Evolutionary conservation across 2,113 vertebrate species (phyloP), one percentile per base, ranked within the genome.

Genomic region (Corydoras maculifer): DNA sequence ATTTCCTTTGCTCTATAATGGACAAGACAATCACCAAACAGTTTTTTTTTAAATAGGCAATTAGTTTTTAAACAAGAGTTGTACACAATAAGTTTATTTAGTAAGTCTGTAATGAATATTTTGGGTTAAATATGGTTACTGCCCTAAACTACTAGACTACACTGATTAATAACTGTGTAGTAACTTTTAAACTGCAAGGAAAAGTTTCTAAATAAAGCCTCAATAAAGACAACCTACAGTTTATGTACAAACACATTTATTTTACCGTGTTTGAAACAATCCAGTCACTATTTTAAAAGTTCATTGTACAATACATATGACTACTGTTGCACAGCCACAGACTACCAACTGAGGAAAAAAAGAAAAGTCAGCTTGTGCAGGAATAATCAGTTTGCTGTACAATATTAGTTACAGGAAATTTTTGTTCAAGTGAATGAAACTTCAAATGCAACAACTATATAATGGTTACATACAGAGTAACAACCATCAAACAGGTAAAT

Each of bases 251-350:
- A 91, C 88, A 90, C 88, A 88, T 94, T 93, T 94, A 93, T 92
- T 92, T 90, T 87, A 90, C 88, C 84, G 87, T 88, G 87, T 91
- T 90, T 85, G 90, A 88, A 93, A 91, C 90, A 91, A 90, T 87
- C 89, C 84, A 85, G 85, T 85, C 87, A 86, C 87, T 89, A 79
- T 89, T 63, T 66, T 50, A 67, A 69, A 73, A 69, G 58, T 51
- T 69, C 15, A 57, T 61, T 49, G 18, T 69, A 75, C 75, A 72
- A 65, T 74, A 77, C 61, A 77, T 75, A 77, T 68, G 58, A 65
- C 61, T 74, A 71, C 64, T 50, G 32, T 65, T 59, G 66, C 75
- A 75, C 73, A 58, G 61, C 14, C 65, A 76, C 75, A 68, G 68
- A 71, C 65, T 77, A 80, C 51, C 60, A 80, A 72, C 65, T 55